Evolutionary conservation across 2,888 invertebrate genomes (phyloP).

Genomic region (Cylloceria caligata): DNA sequence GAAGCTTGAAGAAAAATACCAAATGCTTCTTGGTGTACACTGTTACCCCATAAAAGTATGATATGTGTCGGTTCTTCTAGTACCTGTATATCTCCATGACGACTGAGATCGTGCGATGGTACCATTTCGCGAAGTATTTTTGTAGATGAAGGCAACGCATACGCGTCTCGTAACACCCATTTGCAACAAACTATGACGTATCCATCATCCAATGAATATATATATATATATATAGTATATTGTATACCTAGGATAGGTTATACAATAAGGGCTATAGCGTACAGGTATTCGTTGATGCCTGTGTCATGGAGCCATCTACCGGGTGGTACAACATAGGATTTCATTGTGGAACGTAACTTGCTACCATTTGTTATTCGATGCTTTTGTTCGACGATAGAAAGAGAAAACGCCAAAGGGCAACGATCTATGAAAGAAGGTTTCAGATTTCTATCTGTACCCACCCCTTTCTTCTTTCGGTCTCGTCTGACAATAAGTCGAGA

Average conservation of each 20-base stretch:
- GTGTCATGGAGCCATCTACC: neutral
- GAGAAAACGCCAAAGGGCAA: conserved; percentile 12
- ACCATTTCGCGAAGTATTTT: conserved; percentile 21
- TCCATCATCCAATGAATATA: conserved; percentile 20
- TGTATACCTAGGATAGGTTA: conserved; percentile 44
- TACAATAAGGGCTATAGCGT: neutral
- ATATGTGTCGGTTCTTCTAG: conserved; percentile 50
- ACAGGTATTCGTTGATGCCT: conserved; percentile 1
- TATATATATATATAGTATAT: too few species aligned
- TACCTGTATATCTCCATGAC: conserved; percentile 4
- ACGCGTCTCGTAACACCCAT: conserved; percentile 33
- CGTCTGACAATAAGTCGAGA: too few species aligned
- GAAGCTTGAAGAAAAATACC: conserved; percentile 20
- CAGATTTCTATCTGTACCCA: conserved; percentile 1
- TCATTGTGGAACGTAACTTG: neutral
- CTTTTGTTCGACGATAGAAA: neutral
- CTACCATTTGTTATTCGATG: neutral
- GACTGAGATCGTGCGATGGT: too few species aligned
- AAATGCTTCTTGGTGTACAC: conserved; percentile 15
- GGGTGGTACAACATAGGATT: neutral
- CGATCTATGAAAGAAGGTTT: conserved; percentile 19
- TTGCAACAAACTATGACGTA: conserved; percentile 48
- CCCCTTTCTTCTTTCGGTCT: neutral
- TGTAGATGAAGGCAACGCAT: conserved; percentile 16
- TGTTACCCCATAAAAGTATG: conserved; percentile 58